Percentiles rank a stretch among this genome's conserved stretches.
Conservation (phyloP, 1,140 invertebrate genomes). For the Drosophila equinoxialis region DNA sequence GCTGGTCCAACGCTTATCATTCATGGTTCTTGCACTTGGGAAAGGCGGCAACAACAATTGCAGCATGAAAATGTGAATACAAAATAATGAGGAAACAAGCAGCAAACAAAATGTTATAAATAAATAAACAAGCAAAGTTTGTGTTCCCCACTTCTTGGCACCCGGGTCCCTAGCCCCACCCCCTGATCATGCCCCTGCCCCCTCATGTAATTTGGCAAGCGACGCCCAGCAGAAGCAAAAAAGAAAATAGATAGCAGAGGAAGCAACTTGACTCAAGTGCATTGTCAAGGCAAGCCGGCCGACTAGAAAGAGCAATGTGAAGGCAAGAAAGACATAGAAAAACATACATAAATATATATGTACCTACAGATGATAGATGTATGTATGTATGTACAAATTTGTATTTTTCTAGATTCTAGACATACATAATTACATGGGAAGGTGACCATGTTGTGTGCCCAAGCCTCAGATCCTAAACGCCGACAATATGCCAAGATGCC, state of each 20-base stretch:
- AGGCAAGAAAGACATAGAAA: slow-evolving; percentile 36
- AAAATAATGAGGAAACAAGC: slow-evolving; percentile 66
- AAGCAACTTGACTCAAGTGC: slow-evolving; percentile 79
- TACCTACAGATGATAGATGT: not conserved
- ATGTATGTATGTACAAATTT: not conserved
- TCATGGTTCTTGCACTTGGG: slow-evolving; percentile 26
- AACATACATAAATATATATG: slow-evolving; percentile 6
- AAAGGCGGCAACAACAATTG: not conserved
- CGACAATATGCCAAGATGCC: slow-evolving; percentile 8
- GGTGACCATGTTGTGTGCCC: slow-evolving; percentile 37
- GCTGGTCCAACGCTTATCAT: slow-evolving; percentile 50
- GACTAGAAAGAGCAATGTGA: slow-evolving; percentile 36
- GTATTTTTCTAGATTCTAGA: not conserved
- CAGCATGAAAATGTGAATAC: slow-evolving; percentile 38
- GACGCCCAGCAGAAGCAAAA: slow-evolving; percentile 47
- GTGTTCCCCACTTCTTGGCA: slow-evolving; percentile 4
- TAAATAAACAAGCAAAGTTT: slow-evolving; percentile 57
- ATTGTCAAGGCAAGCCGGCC: slow-evolving; percentile 65
- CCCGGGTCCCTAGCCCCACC: not conserved
- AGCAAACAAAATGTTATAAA: slow-evolving; percentile 77
- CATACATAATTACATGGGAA: slow-evolving; percentile 63
- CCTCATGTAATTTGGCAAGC: slow-evolving; percentile 51
- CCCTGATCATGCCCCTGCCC: not conserved
- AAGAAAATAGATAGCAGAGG: slow-evolving; percentile 41
- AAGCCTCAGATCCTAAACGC: slow-evolving; percentile 6